A percentile compares a stretch with the other conserved stretches of the same genome.
Evolutionary conservation across 2,113 vertebrate species (phyloP).

Genomic region (Oreochromis niloticus): DNA sequence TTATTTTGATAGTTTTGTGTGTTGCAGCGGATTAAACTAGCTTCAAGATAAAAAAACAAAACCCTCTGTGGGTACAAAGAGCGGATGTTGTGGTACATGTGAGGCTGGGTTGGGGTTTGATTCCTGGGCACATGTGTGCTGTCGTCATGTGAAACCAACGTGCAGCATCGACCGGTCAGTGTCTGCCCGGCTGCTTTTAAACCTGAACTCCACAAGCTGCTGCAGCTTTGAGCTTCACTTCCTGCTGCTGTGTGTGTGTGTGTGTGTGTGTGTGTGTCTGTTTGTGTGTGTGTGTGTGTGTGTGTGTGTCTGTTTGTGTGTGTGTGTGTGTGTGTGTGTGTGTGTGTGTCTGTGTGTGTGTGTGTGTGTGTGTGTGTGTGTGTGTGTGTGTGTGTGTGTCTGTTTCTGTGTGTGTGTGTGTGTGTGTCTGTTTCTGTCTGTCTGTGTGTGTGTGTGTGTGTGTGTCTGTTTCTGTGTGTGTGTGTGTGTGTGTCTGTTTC

Average conservation of each 20-base stretch:
- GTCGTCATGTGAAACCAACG: background rate
- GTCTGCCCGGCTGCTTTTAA: fast-evolving
- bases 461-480: too few species aligned
- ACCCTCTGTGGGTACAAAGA: background rate
- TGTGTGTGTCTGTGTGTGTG: too few species aligned
- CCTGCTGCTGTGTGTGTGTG: background rate
- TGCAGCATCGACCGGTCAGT: background rate
- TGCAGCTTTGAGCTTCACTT: background rate
- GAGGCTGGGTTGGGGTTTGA: background rate
- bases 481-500: background rate
- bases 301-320: too few species aligned
- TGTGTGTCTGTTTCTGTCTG: too few species aligned
- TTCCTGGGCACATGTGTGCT: fast-evolving
- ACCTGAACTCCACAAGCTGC: background rate
- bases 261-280: fast-evolving
- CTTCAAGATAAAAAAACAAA: background rate
- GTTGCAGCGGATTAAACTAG: background rate
- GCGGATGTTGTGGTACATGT: background rate
- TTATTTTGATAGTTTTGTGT: background rate
- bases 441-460: too few species aligned
- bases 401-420: too few species aligned
- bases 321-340: too few species aligned
- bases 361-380: too few species aligned
- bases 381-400: too few species aligned
- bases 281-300: fast-evolving